These are phyloP conservation scores for Ischnus inquisitorius DNA, from an alignment of 2,888 invertebrate species.

Conservation along the genomic window DNA sequence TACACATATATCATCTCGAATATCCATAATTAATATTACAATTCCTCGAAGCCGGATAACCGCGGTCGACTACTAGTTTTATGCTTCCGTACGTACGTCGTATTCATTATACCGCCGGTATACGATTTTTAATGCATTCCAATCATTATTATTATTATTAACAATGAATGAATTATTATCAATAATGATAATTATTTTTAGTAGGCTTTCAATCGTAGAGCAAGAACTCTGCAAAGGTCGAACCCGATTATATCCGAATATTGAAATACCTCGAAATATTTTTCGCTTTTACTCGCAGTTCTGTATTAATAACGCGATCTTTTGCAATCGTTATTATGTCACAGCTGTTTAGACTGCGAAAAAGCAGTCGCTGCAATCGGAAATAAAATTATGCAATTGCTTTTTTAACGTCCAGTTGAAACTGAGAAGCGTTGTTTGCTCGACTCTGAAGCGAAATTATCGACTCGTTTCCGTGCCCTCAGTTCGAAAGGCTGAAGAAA, in stretches of 20 bases:
- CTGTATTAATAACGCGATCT: background rate
- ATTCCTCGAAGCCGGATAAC: slow-evolving; percentile 22
- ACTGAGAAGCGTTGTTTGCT: background rate
- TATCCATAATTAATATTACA: slow-evolving; percentile 59
- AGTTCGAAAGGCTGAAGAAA: too few species aligned
- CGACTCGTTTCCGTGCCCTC: too few species aligned
- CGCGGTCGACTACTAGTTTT: background rate
- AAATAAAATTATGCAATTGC: slow-evolving; percentile 9
- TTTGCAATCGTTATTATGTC: background rate
- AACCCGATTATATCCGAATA: too few species aligned
- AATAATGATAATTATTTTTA: too few species aligned
- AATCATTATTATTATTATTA: too few species aligned
- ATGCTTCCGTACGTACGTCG: slow-evolving; percentile 8
- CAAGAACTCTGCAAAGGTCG: background rate
- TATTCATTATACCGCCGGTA: background rate
- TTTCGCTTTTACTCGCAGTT: background rate
- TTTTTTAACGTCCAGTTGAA: background rate
- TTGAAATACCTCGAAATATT: background rate
- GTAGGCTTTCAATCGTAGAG: slow-evolving; percentile 1
- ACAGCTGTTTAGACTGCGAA: background rate
- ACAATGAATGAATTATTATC: too few species aligned
- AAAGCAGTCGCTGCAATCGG: slow-evolving; percentile 5
- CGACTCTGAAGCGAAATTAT: background rate
- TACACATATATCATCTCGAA: slow-evolving; percentile 36
- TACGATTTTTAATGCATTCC: slow-evolving; percentile 25